These are phyloP conservation scores for Bimastos eiseni DNA, from an alignment of 2,888 invertebrate species.

Conservation along the genomic window DNA sequence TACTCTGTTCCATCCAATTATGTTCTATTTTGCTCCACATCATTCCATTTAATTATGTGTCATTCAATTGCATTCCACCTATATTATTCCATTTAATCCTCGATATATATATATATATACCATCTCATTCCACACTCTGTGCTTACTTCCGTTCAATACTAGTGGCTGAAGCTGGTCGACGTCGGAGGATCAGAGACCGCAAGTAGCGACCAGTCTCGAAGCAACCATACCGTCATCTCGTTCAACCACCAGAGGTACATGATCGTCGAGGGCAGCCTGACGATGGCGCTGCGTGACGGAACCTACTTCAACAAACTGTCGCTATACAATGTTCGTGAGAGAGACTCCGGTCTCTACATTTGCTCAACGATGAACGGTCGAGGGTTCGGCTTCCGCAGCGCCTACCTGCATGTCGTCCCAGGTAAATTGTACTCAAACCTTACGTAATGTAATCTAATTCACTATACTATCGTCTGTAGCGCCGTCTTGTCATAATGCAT, in stretches of 20 bases:
- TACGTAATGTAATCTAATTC: background rate
- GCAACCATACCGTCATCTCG: background rate
- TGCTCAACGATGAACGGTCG: slow-evolving; percentile 23
- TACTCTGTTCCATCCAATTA: no score
- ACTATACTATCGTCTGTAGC: no score
- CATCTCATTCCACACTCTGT: background rate
- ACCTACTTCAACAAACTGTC: slow-evolving; percentile 23
- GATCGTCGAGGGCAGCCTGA: slow-evolving; percentile 18
- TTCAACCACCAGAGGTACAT: slow-evolving; percentile 10
- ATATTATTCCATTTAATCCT: background rate
- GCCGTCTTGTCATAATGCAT: no score
- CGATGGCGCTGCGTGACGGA: background rate
- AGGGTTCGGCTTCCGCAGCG: slow-evolving; percentile 9
- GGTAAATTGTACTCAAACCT: background rate
- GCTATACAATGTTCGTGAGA: background rate
- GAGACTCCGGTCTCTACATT: slow-evolving; percentile 18
- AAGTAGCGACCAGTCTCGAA: background rate
- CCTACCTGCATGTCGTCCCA: slow-evolving; percentile 13
- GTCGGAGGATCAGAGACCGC: background rate
- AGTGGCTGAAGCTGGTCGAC: slow-evolving; percentile 13
- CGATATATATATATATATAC: background rate
- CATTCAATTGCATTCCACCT: background rate
- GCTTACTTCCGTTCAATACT: background rate
- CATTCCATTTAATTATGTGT: background rate
- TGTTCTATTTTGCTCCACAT: background rate